Evolutionary conservation across 2,888 invertebrate species (phyloP).

Genomic region (Hydropsyche betteni): DNA sequence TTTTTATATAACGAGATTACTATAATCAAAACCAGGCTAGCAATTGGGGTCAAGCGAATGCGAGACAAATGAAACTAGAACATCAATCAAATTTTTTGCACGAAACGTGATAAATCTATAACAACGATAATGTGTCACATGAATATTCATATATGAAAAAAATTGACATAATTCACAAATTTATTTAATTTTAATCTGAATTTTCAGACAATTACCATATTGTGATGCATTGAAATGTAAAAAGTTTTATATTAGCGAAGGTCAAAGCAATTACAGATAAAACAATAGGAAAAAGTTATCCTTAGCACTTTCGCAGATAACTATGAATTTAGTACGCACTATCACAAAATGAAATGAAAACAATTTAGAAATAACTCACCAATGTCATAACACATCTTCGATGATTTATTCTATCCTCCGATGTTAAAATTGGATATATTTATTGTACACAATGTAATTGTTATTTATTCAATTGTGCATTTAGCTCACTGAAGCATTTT

Average conservation of each 20-base stretch:
- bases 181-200: too few relatives aligned
- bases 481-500: too few relatives aligned
- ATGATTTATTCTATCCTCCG: neutral
- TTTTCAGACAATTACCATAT: too few relatives aligned
- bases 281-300: neutral
- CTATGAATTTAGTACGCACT: neutral
- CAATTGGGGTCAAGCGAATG: conserved; percentile 8
- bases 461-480: neutral
- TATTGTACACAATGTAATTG: neutral
- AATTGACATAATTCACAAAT: too few relatives aligned
- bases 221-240: too few relatives aligned
- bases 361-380: conserved; percentile 14
- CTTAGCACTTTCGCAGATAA: neutral
- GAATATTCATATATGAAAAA: too few relatives aligned
- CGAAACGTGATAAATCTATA: neutral
- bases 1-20: conserved; percentile 23
- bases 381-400: conserved; percentile 26
- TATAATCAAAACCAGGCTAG: neutral
- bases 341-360: neutral
- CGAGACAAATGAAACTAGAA: neutral
- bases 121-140: too few relatives aligned
- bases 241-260: neutral
- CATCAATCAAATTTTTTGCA: conserved; percentile 13
- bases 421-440: neutral
- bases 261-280: conserved; percentile 5